Evolutionary conservation across 2,888 invertebrate species (phyloP), one percentile per base, ranked within the genome.

Genomic region (Gibbula magus): DNA sequence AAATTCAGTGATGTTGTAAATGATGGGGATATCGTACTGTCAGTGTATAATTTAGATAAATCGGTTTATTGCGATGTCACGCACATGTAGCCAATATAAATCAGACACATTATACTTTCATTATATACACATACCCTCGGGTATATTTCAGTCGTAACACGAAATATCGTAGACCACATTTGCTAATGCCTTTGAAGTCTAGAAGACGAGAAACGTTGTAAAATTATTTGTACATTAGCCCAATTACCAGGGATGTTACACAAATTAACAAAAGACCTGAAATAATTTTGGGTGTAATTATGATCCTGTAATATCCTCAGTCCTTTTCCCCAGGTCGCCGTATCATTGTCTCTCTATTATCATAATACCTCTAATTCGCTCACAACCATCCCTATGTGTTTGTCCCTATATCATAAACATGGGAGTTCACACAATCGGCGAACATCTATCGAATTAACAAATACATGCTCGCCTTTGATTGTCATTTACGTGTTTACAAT

Each of bases 371-470:
- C 61, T 61, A 61, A 61, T 61, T 29, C 61, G 61, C 61, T 61
- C 61, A 61, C 61, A 61, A 61, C 61, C 29, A 61, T 61, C 61
- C 25, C 61, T 29, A 32, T 29, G 29, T 61, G 70, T 70, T 35
- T 39, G 70, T 39, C 70, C 35, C 32, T 39, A 39, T 70, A 70
- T 70, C 70, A 70, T 70, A 70, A 70, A 70, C 70, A 70, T 13
- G 35, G 70, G 70, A 35, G 20, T 18, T 32, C 70, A 70, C 70
- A 70, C 39, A 39, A 39, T 32, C 70, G 70, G 70, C 70, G 20
- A 29, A 70, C 70, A 70, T 70, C 70, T 70, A 39, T 70, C 70
- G 70, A 70, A 70, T 70, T 70, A 70, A 70, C 70, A 70, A 39
- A 20, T 70, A 70, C 39, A 70, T 39, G 70, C 35, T n/a, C 70